Conservation (phyloP, 2,113 vertebrate species). For the Sterna hirundo region DNA sequence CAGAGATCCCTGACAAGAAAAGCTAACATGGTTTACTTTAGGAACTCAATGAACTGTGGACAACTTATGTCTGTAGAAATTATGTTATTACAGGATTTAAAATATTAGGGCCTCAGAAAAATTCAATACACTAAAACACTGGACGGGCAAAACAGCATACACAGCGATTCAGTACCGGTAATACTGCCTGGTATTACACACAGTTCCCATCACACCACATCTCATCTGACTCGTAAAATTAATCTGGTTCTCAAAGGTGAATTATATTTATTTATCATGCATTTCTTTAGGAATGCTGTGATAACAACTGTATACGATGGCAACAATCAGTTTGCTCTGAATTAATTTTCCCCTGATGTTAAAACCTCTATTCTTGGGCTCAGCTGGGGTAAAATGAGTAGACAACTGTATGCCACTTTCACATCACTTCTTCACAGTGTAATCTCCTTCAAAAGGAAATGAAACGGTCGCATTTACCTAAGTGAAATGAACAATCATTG, state of each 20-base stretch:
- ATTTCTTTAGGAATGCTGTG: not conserved
- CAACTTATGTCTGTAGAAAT: not conserved
- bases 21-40: not conserved
- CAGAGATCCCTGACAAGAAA: not conserved
- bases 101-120: not conserved
- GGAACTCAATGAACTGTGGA: not conserved
- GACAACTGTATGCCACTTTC: not conserved
- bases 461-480: not conserved
- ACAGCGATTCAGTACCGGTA: not conserved
- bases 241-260: not conserved
- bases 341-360: not conserved
- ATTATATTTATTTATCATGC: not conserved
- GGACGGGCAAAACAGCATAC: not conserved
- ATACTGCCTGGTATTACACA: not conserved
- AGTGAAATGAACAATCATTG: not conserved
- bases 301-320: accelerated
- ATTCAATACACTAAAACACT: not conserved
- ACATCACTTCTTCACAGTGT: not conserved
- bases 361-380: not conserved
- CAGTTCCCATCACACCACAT: not conserved
- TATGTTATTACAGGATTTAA: not conserved
- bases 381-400: accelerated
- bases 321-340: not conserved
- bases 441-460: not conserved
- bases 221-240: not conserved